Base-by-base conservation (phyloP, 2,888 invertebrate species). In the Ecliptopera silaceata region DNA sequence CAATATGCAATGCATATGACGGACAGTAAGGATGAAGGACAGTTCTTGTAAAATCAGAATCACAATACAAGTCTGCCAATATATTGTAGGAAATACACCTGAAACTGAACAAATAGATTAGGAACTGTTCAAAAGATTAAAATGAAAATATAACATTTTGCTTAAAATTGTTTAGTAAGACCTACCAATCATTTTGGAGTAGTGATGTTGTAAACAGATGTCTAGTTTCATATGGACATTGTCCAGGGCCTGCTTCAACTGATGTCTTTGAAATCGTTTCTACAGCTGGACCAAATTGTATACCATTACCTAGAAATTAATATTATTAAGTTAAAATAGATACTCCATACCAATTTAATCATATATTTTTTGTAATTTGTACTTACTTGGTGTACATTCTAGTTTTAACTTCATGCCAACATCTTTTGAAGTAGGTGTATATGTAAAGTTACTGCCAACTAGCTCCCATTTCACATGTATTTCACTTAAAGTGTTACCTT, bases 51-150 rank as follows among this genome's bases (percentile, higher is more conserved):
- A 92, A 93, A 61, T 96, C 96, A 0, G 97, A 95, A 79, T 97
- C 97, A 60, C 97, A 95, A 82, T 98, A 99, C 20, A 96, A 83
- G 87, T 98, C 97, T 3, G 99, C 98, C 67, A 99, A 88, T 68
- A 98, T 94, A 79, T 99, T 99, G 78, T 99, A 99, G 0, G 95
- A 93, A 3, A 97, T 93, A 59, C 98, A 93, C 45, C 99, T 93
- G 72, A 97, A 94, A 71, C 95, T 95, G 78, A 64, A 92, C 88
- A 66, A 17, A 55, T 59, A 46, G 6, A 8, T 26, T 26, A 26
- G 8, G 10, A 4, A 20, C 0, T 8, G 6, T 26, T 26, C 26
- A 26, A 26, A 20, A 3, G 20, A 20, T 3, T 20, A 20, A 20
- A 3, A 3, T 20, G 4, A 20, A 20, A 20, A 20, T n/a, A 4